Evolutionary conservation across 2,888 invertebrate species (phyloP).

Genomic region (Cepaea hortensis): DNA sequence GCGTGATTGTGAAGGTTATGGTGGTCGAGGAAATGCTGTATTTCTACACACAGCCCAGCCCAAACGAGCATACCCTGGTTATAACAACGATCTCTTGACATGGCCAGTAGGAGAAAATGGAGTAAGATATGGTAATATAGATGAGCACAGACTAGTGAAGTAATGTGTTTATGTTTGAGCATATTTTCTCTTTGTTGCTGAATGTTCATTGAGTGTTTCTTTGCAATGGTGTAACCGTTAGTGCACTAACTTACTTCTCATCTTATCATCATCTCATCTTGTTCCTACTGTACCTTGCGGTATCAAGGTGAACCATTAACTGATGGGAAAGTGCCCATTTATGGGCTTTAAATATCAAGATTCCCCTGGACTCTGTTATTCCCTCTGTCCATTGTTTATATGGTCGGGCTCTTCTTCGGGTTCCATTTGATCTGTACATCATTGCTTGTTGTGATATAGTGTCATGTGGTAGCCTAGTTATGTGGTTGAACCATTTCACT

Average conservation of each 20-base stretch:
- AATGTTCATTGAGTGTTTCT: background rate
- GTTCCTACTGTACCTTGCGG: too few relatives aligned
- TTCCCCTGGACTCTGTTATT: too few relatives aligned
- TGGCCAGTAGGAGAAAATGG: slow-evolving; percentile 47
- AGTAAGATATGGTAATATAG: slow-evolving; percentile 42
- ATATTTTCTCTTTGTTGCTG: background rate
- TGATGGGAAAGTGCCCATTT: too few relatives aligned
- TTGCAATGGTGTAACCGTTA: background rate
- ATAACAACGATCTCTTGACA: slow-evolving; percentile 56
- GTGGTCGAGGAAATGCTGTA: slow-evolving; percentile 52
- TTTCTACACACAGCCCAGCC: slow-evolving; percentile 58
- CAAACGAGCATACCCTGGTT: slow-evolving; percentile 57
- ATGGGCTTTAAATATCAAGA: too few relatives aligned
- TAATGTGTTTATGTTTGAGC: background rate
- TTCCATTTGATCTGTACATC: too few relatives aligned
- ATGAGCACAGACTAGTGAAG: slow-evolving; percentile 45
- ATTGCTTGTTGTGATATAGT: too few relatives aligned
- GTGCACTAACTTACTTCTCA: background rate
- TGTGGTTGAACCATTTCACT: too few relatives aligned
- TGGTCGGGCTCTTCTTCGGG: too few relatives aligned
- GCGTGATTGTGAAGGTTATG: slow-evolving; percentile 21
- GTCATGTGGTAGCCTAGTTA: too few relatives aligned
- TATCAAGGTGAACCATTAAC: too few relatives aligned
- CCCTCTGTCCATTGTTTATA: too few relatives aligned
- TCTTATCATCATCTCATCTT: too few relatives aligned